Evolutionary conservation across 2,113 vertebrate species (phyloP).

Genomic region (Paracanthobrama guichenoti): DNA sequence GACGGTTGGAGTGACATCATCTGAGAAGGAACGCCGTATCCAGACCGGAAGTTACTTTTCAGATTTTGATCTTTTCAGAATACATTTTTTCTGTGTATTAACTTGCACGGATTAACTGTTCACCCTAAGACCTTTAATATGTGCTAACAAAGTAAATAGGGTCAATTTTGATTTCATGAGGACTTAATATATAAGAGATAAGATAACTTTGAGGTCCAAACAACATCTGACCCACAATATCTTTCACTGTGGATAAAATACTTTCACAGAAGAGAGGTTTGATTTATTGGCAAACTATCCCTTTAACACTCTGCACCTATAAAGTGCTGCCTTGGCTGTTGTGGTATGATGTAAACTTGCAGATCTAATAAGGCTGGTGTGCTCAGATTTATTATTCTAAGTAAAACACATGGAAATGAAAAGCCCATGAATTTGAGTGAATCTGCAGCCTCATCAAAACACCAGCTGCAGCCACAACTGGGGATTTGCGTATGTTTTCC

Average conservation of each 20-base stretch:
- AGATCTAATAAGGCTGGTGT: slow-evolving; percentile 13
- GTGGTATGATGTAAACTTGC: neutral
- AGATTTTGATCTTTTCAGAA: too few relatives aligned
- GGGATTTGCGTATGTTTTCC: neutral
- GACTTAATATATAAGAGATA: too few relatives aligned
- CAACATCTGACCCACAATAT: neutral
- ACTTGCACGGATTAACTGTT: too few relatives aligned
- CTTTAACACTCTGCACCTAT: neutral
- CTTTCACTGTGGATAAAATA: neutral
- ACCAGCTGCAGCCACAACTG: slow-evolving; percentile 37
- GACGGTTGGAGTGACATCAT: too few relatives aligned
- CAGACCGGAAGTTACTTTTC: too few relatives aligned
- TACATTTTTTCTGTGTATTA: too few relatives aligned
- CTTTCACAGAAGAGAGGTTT: neutral
- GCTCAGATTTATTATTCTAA: neutral
- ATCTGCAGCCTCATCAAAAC: slow-evolving; percentile 31
- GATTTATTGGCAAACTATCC: neutral
- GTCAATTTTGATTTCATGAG: too few relatives aligned
- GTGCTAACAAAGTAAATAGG: too few relatives aligned
- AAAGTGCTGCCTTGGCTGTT: neutral
- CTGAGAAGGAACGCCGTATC: too few relatives aligned
- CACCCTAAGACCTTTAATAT: too few relatives aligned
- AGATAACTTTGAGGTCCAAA: neutral
- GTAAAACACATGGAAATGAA: neutral
- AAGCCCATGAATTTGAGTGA: slow-evolving; percentile 10